phyloP scores from a whole-genome alignment of 2,113 vertebrate genomes.

The Urocynchramus pylzowi region DNA sequence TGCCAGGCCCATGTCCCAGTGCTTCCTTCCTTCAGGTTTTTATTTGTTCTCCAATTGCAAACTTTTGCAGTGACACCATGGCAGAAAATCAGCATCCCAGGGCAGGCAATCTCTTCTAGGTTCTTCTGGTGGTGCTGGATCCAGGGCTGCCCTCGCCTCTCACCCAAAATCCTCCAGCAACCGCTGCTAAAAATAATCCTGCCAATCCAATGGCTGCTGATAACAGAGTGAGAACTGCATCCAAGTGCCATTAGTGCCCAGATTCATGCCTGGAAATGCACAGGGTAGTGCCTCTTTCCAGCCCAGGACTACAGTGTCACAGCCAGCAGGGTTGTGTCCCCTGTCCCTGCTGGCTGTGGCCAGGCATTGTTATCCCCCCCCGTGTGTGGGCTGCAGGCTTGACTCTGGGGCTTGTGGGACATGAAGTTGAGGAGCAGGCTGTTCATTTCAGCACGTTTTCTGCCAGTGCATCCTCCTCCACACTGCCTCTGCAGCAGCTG shows the following conservation, averaged over 20 bases:
- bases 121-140: not conserved
- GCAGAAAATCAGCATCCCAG: not conserved
- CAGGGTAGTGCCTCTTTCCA: not conserved
- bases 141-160: rapidly evolving
- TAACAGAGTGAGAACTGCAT: rapidly evolving
- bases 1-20: not conserved
- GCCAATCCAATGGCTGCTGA: rapidly evolving
- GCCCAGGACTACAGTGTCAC: not conserved
- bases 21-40: not conserved
- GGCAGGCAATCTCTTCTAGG: not conserved
- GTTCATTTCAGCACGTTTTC: not conserved
- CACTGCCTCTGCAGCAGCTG: not conserved
- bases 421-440: rapidly evolving
- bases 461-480: not conserved
- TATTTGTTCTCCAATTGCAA: not conserved
- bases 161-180: not conserved
- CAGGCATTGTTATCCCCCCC: not conserved
- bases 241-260: not conserved
- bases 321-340: not conserved
- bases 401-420: not conserved
- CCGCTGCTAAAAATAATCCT: not conserved
- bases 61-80: rapidly evolving
- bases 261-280: not conserved
- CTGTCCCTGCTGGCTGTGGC: not conserved
- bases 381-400: not conserved